Conservation (phyloP, 2,888 invertebrate genomes). For the Pedicia rivosa region DNA sequence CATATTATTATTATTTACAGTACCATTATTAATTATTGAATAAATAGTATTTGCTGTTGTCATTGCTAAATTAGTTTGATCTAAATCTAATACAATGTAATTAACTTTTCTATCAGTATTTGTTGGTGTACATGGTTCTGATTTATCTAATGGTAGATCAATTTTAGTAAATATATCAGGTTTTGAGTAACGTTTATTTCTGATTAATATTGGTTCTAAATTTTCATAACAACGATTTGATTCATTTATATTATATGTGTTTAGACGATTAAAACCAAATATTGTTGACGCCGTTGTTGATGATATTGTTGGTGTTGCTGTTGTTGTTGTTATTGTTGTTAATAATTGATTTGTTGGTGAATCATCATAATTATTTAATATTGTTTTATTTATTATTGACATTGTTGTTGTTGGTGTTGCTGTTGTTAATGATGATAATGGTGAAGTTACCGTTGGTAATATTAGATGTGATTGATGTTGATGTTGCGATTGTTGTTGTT, state of each 20-base stretch:
- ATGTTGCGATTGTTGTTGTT: conserved; percentile 1
- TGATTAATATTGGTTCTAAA: conserved; percentile 13
- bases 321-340: no score
- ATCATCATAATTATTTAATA: conserved; percentile 5
- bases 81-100: conserved; percentile 28
- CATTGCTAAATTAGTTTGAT: conserved; percentile 16
- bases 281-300: conserved; percentile 7
- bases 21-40: conserved; percentile 3
- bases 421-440: conserved; percentile 1
- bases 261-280: conserved; percentile 7
- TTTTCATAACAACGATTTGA: conserved; percentile 16
- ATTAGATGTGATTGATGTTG: conserved; percentile 2
- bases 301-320: conserved; percentile 6
- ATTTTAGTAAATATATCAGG: conserved; percentile 15
- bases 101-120: conserved; percentile 19
- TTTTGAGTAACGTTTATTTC: conserved; percentile 13
- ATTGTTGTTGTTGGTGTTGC: conserved; percentile 4
- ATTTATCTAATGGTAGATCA: conserved; percentile 13
- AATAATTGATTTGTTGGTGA: background rate
- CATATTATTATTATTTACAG: conserved; percentile 1
- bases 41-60: conserved; percentile 3
- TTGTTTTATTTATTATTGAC: conserved; percentile 2
- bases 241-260: conserved; percentile 8
- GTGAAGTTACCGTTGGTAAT: conserved; percentile 1
- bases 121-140: conserved; percentile 15